Conservation (phyloP, 2,113 vertebrate genomes). For the Maccullochella peelii region DNA sequence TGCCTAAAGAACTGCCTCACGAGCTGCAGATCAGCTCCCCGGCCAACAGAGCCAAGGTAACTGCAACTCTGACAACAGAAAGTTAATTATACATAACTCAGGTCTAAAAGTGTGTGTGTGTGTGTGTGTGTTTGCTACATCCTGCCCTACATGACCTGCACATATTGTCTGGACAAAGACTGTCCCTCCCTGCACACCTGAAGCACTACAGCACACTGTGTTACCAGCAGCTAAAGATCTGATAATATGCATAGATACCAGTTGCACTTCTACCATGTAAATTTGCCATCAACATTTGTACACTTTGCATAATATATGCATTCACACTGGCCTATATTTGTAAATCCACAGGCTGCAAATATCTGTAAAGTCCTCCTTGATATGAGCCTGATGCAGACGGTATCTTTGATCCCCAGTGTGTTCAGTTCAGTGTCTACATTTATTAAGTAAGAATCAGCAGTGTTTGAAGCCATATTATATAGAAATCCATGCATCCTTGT, state of each 20-base stretch:
- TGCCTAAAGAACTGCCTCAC: conserved; percentile 86
- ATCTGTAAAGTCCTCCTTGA: neutral
- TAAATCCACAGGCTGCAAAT: neutral
- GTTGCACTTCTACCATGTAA: neutral
- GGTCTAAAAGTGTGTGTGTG: neutral
- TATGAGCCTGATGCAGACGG: neutral
- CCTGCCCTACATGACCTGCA: neutral
- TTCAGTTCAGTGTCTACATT: neutral
- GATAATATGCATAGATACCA: neutral
- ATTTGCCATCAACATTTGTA: neutral
- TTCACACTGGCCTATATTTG: neutral
- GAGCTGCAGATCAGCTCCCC: conserved; percentile 90
- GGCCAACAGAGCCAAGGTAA: conserved; percentile 91
- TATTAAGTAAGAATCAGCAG: neutral
- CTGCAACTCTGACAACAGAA: neutral
- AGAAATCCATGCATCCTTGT: neutral
- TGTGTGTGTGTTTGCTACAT: neutral
- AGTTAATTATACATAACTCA: neutral
- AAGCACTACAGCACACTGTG: neutral
- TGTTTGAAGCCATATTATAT: neutral
- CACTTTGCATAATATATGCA: neutral
- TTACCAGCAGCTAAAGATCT: neutral
- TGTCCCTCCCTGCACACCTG: neutral
- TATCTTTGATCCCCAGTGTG: neutral
- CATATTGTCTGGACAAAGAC: neutral